Base-by-base conservation (phyloP, 30 jellyfish, hydroid and myxozoan genomes). In the Pseudorhiza aurosa region DNA sequence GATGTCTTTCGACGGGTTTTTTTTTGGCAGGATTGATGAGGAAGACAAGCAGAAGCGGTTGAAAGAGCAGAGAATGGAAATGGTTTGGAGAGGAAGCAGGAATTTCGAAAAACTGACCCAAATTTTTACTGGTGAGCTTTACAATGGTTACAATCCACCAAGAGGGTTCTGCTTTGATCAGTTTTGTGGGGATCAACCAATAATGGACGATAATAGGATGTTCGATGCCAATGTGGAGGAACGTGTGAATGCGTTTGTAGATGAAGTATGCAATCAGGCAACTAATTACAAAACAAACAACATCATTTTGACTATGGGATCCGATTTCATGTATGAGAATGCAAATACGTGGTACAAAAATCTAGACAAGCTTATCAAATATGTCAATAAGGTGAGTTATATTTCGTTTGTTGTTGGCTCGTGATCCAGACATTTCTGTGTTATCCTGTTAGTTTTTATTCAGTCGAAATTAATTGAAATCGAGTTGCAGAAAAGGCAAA, bases 1-100 rank as follows among this genome's bases (percentile, higher is more conserved):
- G 90, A 93, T 93, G 99, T 93, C 99, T 1, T 93, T 93, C 74
- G 99, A 93, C 68, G 99, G 99, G 14, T 93, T 93, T 71, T 93
- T 93, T 58, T 93, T 93, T 50, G 99, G 99, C 22, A 83, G 99
- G 33, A 86, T 93, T 25, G 99, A 93, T 40, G 78, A 87, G 4
- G 96, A 96, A 43, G 99, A 93, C 59, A 93, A 85, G 88, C 75
- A 72, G 57, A 85, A 81, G 50, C 87, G 99, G 21, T 28, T 80
- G 65, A 65, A 65, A 36, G 99, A 93, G 31, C 88, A 93, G 65
- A 72, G 97, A 9, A 93, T 93, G 99, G 99, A 93, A 71, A 84
- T 93, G 96, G 81, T 93, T 8, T 93, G 99, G 99, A 40, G 97
- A 30, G 99, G 99, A n/a, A 93, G 99, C 73, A 69, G 96, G 36